Evolutionary conservation across 2,888 invertebrate species (phyloP), one percentile per base, ranked within the genome.

Genomic region (Heliothis peltigera): DNA sequence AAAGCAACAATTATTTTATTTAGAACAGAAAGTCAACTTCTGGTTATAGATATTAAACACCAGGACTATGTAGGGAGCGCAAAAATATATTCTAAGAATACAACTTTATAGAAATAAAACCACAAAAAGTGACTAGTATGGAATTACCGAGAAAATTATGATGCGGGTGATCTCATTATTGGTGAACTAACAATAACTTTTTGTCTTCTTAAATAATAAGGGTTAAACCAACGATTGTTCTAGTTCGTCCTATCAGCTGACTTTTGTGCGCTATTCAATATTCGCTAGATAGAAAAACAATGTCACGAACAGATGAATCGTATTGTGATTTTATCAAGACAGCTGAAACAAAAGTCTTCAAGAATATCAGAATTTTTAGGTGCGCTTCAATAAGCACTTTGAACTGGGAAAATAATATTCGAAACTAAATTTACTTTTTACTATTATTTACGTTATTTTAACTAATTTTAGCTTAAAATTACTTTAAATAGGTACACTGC

Each of bases 131-230:
- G 87, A 90, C 82, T 88, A 70, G 84, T 85, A 66, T 89, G 75
- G 81, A 70, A 82, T 90, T 88, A 88, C 89, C 79, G 64, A 76
- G 81, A 84, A 83, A 56, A 70, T 8, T 15, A 75, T 70, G 72
- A 90, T 91, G 90, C 90, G 91, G 91, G 92, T 89, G 90, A 91
- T 87, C 83, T 90, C 90, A 91, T 85, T 68, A 67, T 67, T 82
- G 77, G 28, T 55, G 64, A 15, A 69, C 75, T 76, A 75, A 81
- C 73, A 79, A 82, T 77, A 64, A 62, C 48, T 65, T 69, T 65
- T 72, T 70, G 72, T 70, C 18, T 57, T 54, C 39, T 43, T 35
- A 35, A 39, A 51, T 62, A 58, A 64, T 57, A 63, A 54, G 49
- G 64, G 44, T 43, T 64, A 53, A 22, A 15, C 5, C 25, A 57